Percentiles rank a stretch among this genome's conserved stretches.
Conservation (phyloP, 1,140 invertebrate species). For the Asbolus verrucosus region DNA sequence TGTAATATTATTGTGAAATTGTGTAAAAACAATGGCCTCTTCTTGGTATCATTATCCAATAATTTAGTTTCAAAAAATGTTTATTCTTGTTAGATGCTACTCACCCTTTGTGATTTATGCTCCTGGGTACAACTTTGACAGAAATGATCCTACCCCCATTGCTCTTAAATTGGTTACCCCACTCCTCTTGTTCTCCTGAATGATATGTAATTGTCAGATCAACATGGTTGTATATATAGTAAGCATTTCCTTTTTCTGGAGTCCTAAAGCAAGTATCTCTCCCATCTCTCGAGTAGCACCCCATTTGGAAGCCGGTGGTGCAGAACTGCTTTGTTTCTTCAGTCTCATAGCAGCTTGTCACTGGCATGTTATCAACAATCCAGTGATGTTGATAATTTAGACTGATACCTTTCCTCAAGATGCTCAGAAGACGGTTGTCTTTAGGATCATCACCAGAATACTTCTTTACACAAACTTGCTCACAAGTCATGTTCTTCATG, state of each 20-base stretch:
- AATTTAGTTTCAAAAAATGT: too few relatives aligned
- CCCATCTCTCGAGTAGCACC: slow-evolving; percentile 80
- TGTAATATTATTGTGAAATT: too few relatives aligned
- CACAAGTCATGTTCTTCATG: slow-evolving; percentile 80
- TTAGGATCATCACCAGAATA: slow-evolving; percentile 76
- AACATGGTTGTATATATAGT: slow-evolving; percentile 97
- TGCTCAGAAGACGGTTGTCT: slow-evolving; percentile 78
- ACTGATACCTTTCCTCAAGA: slow-evolving; percentile 91
- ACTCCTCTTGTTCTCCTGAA: slow-evolving; percentile 85
- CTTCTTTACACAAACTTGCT: slow-evolving; percentile 78
- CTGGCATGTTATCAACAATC: slow-evolving; percentile 98
- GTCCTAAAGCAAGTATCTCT: slow-evolving; percentile 56
- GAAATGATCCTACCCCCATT: slow-evolving; percentile 92
- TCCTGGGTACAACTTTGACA: slow-evolving; percentile 71
- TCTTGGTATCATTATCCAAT: too few relatives aligned
- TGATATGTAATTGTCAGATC: slow-evolving; percentile 95
- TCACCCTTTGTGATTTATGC: slow-evolving; percentile 61
- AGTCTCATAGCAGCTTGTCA: slow-evolving; percentile 92
- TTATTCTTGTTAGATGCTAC: too few relatives aligned
- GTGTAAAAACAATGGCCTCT: too few relatives aligned
- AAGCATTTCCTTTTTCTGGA: slow-evolving; percentile 64
- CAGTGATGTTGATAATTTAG: slow-evolving; percentile 99
- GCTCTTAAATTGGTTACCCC: slow-evolving; percentile 80
- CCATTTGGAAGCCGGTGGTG: slow-evolving; percentile 96
- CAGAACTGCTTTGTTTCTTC: slow-evolving; percentile 87